Percentiles rank a stretch among this genome's conserved stretches.
Conservation (phyloP, 2,888 invertebrate genomes). For the Megamerina dolium region DNA sequence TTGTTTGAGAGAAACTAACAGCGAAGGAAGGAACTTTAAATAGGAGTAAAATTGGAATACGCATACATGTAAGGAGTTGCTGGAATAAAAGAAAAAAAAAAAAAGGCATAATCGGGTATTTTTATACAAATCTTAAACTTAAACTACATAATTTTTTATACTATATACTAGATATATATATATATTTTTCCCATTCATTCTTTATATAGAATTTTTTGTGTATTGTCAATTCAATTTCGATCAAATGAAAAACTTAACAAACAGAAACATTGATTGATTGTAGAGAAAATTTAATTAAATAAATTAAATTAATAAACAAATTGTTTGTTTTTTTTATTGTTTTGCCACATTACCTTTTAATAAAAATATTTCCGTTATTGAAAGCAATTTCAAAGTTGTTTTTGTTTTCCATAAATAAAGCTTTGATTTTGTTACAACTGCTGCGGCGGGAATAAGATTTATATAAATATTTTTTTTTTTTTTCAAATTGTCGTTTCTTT, state of each 20-base stretch:
- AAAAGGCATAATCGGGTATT: no score
- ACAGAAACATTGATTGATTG: conserved; percentile 6
- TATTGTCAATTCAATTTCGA: background rate
- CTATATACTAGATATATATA: no score
- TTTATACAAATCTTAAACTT: no score
- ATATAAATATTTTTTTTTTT: conserved; percentile 3
- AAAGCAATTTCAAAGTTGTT: conserved; percentile 48
- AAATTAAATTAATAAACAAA: conserved; percentile 10
- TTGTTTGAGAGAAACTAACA: no score
- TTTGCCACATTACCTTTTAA: conserved; percentile 42
- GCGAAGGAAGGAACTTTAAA: no score
- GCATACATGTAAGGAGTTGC: no score
- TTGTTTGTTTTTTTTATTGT: conserved; percentile 5
- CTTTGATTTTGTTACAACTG: conserved; percentile 20
- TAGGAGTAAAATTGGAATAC: no score
- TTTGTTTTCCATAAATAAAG: conserved; percentile 48
- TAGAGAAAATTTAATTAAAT: conserved; percentile 7
- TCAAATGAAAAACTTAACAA: background rate
- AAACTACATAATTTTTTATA: no score
- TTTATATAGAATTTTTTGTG: background rate
- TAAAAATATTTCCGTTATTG: conserved; percentile 49
- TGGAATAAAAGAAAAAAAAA: no score
- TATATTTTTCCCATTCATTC: conserved; percentile 22
- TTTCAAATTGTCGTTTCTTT: background rate
- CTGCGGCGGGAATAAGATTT: conserved; percentile 15